Base-by-base conservation (phyloP, 2,888 invertebrate genomes). In the Oxystoma pomonae region DNA sequence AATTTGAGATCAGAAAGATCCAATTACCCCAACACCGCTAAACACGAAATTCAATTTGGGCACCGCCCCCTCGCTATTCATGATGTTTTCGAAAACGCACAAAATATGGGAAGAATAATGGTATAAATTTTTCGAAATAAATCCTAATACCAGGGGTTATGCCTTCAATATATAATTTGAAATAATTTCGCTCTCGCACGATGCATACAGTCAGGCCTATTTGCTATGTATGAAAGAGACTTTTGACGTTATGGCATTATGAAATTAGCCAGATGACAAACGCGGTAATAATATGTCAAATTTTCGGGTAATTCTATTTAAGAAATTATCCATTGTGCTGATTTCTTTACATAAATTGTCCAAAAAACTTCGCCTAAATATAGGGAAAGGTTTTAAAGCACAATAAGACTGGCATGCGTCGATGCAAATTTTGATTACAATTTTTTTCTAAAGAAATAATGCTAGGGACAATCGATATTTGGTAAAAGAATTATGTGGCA, bases 31-130 rank as follows among this genome's bases (percentile, higher is more conserved):
- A 59, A 60, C 64, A 64, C 66, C 64, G 64, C 60, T 59, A 57
- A 64, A 66, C 66, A 64, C 64, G 64, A 66, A 66, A 59, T 66
- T 66, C 35, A 53, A 53, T 53, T 53, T 53, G 3, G 84, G 85
- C 66, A 86, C 89, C 0, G 74, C 77, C 1, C 81, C 81, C 35
- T 12, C 53, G 53, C 53, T 19, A 19, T 53, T 53, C n/a, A 3
- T 19, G n/a, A 17, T 17, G 50, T 49, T 60, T 16, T 19, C 16
- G 19, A 22, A 60, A 60, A 53, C n/a, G 50, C 52, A 59, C 20
- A 56, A 55, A 60, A 53, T 60, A 19, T 55, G 21, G 18, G 12
- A 1, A 12, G 49, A 56, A 16, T 56, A 19, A 53, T 53, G 53
- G 53, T 19, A 19, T 17, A 17, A 53, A 53, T 17, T 59, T 55